These are phyloP conservation scores for Tamandua tetradactyla DNA, from an alignment of 2,797 vertebrate species.

Conservation along the genomic window DNA sequence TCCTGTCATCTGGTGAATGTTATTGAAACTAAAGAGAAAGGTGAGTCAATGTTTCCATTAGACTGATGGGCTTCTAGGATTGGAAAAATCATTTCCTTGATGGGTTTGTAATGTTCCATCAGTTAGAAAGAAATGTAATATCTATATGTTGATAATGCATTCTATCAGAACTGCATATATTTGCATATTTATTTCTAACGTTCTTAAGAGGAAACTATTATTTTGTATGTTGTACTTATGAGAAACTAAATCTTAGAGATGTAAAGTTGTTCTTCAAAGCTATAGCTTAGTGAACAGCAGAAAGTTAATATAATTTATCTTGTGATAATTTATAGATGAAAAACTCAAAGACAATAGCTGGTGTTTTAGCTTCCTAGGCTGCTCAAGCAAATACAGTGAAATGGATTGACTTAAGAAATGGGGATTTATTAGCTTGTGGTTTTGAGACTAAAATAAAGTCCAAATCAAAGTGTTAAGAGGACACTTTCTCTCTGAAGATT, in stretches of 20 bases:
- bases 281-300: neutral
- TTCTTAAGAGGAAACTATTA: neutral
- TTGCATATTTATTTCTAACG: neutral
- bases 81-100: neutral
- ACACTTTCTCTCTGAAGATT: too few species aligned
- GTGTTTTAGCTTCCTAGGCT: too few species aligned
- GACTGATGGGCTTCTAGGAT: neutral
- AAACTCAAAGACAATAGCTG: neutral
- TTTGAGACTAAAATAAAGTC: too few species aligned
- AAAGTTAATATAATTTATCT: neutral
- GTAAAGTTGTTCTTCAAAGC: neutral
- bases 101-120: neutral
- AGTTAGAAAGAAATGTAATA: neutral
- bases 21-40: neutral
- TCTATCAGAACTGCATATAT: neutral
- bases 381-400: too few species aligned
- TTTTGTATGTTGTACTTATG: neutral
- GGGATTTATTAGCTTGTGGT: too few species aligned
- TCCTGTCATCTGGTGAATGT: neutral
- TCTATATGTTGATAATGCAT: neutral
- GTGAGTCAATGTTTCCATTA: neutral
- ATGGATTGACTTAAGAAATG: too few species aligned
- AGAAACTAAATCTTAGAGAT: neutral
- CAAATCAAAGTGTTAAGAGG: too few species aligned
- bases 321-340: neutral